phyloP scores from a whole-genome alignment of 2,113 vertebrate genomes.

The Amazona vittata region DNA sequence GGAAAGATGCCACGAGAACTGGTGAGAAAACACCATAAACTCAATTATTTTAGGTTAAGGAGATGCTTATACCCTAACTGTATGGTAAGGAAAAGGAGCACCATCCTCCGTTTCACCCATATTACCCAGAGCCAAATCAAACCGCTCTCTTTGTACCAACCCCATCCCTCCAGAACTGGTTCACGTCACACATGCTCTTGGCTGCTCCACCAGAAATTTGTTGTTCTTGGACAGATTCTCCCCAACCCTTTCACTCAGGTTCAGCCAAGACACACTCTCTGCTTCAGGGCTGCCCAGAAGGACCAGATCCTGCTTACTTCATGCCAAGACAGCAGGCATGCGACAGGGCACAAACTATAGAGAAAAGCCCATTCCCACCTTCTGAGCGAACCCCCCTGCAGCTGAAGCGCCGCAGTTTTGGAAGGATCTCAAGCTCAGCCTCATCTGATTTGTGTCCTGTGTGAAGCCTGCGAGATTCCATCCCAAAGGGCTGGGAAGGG shows the following conservation, averaged over 20 bases:
- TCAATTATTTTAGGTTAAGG: neutral
- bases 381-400: neutral
- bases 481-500: neutral
- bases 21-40: neutral
- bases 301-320: neutral
- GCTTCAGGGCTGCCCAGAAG: neutral
- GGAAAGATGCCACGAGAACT: neutral
- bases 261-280: constrained; percentile 22
- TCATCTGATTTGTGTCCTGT: neutral
- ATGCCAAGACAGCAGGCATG: neutral
- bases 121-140: neutral
- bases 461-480: neutral
- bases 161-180: neutral
- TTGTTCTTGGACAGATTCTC: constrained; percentile 17
- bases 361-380: neutral
- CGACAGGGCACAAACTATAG: neutral
- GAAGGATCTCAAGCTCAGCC: neutral
- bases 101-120: neutral
- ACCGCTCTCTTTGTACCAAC: neutral
- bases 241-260: neutral
- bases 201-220: neutral
- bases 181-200: neutral
- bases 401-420: neutral
- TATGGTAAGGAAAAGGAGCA: neutral
- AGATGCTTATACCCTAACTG: neutral